Evolutionary conservation across 2,113 vertebrate species (phyloP).

Genomic region (Rhinoderma darwinii): DNA sequence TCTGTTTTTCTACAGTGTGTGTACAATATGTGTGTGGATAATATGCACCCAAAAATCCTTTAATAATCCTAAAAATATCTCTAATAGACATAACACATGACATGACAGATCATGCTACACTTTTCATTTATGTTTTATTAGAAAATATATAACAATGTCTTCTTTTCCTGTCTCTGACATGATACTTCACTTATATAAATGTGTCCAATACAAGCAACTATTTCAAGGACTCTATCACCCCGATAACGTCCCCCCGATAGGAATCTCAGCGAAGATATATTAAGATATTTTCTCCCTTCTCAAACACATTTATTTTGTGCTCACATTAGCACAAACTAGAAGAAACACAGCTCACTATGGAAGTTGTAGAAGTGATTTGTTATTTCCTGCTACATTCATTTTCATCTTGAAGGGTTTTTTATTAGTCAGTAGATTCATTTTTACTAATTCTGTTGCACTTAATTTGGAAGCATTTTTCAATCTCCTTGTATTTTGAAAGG

Average conservation of each 20-base stretch:
- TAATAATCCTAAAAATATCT: too few species aligned
- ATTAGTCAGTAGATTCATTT: conserved; percentile 47
- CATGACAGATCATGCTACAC: too few species aligned
- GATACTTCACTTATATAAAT: neutral
- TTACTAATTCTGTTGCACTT: conserved; percentile 34
- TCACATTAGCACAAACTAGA: neutral
- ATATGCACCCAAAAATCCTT: too few species aligned
- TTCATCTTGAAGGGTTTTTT: conserved; percentile 22
- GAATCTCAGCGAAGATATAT: neutral
- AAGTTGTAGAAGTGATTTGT: conserved; percentile 31
- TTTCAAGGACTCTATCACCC: neutral
- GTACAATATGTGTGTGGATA: too few species aligned
- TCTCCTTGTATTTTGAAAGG: conserved; percentile 36
- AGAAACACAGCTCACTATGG: neutral
- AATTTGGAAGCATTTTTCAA: conserved; percentile 46
- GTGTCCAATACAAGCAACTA: neutral
- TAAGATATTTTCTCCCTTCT: neutral
- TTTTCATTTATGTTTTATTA: too few species aligned
- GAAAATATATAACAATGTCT: neutral
- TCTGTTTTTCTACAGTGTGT: too few species aligned
- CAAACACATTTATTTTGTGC: neutral
- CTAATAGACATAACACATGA: too few species aligned
- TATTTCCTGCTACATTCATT: conserved; percentile 18
- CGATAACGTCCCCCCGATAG: neutral
- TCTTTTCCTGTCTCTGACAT: neutral